These are phyloP conservation scores for Pentalonia nigronervosa DNA, from an alignment of 1,140 invertebrate species.

Conservation along the genomic window DNA sequence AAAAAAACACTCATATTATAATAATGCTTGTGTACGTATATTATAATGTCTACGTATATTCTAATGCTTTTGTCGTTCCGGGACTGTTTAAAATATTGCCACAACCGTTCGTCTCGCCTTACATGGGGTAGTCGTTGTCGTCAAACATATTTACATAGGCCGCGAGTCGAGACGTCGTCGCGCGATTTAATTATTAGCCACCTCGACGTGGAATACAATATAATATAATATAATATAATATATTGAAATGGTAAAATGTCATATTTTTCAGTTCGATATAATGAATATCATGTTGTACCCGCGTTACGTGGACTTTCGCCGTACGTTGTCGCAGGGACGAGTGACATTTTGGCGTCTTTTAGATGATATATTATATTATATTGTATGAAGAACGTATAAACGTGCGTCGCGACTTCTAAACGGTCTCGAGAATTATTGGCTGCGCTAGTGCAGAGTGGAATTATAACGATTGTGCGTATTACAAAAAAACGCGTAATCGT, in stretches of 20 bases:
- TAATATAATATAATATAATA: background rate
- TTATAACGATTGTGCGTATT: background rate
- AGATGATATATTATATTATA: background rate
- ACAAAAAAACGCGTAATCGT: background rate
- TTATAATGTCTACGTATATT: slow-evolving; percentile 13
- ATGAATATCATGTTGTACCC: background rate
- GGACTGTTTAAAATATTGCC: slow-evolving; percentile 40
- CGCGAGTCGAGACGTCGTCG: background rate
- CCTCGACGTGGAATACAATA: background rate
- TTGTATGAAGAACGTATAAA: background rate
- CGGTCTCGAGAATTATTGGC: background rate
- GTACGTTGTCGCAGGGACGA: background rate
- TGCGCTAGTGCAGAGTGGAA: background rate
- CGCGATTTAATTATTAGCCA: slow-evolving; percentile 53
- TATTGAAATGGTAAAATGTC: background rate
- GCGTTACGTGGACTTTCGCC: background rate
- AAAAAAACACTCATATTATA: slow-evolving; percentile 10
- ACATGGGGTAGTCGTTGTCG: background rate
- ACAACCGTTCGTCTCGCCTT: background rate
- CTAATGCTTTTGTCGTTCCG: slow-evolving; percentile 37
- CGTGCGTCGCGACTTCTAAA: background rate
- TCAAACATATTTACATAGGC: background rate
- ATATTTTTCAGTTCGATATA: background rate
- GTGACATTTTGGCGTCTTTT: background rate
- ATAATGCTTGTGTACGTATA: background rate